Evolutionary conservation across 2,888 invertebrate species (phyloP).

Genomic region (Parnassius orleans): DNA sequence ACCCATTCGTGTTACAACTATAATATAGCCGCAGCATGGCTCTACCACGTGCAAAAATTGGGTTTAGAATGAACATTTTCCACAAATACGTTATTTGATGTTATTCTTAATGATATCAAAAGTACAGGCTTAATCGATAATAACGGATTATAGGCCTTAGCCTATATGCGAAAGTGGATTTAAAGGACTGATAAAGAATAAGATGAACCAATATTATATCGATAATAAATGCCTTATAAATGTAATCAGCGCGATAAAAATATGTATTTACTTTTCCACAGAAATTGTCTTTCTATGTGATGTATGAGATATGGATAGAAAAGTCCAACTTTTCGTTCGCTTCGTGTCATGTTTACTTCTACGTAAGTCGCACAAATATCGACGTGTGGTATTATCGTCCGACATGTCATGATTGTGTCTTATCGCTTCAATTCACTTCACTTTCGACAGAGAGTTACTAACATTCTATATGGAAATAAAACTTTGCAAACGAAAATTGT

Average conservation of each 20-base stretch:
- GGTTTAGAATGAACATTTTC: too few species aligned
- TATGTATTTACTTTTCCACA: background rate
- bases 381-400: conserved; percentile 43
- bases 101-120: too few species aligned
- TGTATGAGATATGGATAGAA: conserved; percentile 32
- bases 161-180: too few species aligned
- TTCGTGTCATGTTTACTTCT: conserved; percentile 37
- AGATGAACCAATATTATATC: background rate
- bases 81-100: too few species aligned
- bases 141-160: too few species aligned
- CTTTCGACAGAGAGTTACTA: background rate
- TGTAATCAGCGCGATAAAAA: conserved; percentile 10
- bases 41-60: too few species aligned
- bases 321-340: conserved; percentile 31
- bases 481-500: too few species aligned
- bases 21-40: too few species aligned
- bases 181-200: background rate
- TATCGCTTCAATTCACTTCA: conserved; percentile 35
- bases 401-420: conserved; percentile 32
- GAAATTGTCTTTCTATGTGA: conserved; percentile 9
- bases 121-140: too few species aligned
- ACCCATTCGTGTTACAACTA: too few species aligned
- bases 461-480: too few species aligned
- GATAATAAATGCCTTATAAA: background rate
- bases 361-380: conserved; percentile 51